Percentiles rank a stretch among this genome's conserved stretches.
Evolutionary conservation across 2,797 vertebrate genomes (phyloP).

Genomic region (Phataginus tetradactyla): DNA sequence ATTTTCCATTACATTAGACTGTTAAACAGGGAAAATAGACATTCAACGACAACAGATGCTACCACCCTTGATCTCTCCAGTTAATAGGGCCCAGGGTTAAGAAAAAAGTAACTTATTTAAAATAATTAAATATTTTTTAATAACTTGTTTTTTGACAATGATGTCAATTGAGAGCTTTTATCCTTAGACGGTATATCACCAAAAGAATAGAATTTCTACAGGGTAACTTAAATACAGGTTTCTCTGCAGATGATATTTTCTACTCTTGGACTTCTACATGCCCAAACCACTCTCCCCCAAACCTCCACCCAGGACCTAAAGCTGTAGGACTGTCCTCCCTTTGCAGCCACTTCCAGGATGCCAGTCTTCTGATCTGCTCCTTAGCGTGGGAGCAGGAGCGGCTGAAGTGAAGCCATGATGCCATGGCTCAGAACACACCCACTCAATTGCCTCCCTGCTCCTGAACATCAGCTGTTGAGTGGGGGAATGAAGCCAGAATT

Average conservation of each 20-base stretch:
- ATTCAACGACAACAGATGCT: not conserved
- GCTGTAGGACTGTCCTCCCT: not conserved
- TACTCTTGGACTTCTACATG: not conserved
- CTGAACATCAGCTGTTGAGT: slow-evolving; percentile 71
- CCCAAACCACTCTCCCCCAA: not conserved
- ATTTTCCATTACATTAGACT: not conserved
- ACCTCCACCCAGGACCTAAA: not conserved
- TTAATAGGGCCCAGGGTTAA: not conserved
- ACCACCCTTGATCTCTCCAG: not conserved
- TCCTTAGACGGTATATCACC: not conserved
- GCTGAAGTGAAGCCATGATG: slow-evolving; percentile 55
- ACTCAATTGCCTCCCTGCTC: slow-evolving; percentile 61
- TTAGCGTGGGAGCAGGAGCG: slow-evolving; percentile 30
- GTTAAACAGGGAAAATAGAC: not conserved
- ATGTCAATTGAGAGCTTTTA: not conserved
- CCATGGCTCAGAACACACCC: slow-evolving; percentile 58
- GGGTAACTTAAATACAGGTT: not conserved
- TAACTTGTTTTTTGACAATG: not conserved
- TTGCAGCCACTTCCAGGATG: slow-evolving; percentile 21
- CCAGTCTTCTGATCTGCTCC: not conserved
- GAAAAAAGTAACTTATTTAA: not conserved
- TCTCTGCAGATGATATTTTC: not conserved
- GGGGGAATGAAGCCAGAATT: slow-evolving; percentile 65
- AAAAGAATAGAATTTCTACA: not conserved
- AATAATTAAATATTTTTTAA: not conserved